A percentile compares a stretch with the other conserved stretches of the same genome.
phyloP scores from a whole-genome alignment of 2,888 invertebrate species.

The Junonia oenone region DNA sequence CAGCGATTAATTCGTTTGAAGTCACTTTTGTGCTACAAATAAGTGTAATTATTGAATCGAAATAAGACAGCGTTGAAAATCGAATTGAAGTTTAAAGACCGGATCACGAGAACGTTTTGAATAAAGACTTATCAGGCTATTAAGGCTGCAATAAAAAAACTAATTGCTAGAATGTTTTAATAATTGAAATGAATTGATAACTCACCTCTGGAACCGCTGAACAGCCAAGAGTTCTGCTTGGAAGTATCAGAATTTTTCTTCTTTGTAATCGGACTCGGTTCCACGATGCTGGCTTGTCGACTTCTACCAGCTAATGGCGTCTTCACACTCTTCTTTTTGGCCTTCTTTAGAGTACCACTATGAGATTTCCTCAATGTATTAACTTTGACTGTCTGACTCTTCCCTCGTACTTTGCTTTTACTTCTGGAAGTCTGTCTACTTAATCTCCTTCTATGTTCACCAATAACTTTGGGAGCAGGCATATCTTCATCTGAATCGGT shows the following conservation, averaged over 20 bases:
- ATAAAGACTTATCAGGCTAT: neutral
- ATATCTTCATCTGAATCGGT: conserved; percentile 65
- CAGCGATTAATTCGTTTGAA: conserved; percentile 3
- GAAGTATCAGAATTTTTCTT: conserved; percentile 58
- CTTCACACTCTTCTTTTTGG: conserved; percentile 63
- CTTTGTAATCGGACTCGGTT: conserved; percentile 55
- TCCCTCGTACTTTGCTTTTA: conserved; percentile 69
- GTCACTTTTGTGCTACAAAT: neutral
- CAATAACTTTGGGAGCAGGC: conserved; percentile 51
- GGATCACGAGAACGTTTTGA: neutral
- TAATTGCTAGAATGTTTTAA: neutral
- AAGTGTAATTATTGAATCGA: neutral
- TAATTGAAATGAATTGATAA: too few species aligned
- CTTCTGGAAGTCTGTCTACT: conserved; percentile 70
- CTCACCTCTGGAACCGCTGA: conserved; percentile 63
- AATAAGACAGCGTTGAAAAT: neutral
- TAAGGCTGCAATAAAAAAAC: neutral
- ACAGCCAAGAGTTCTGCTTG: conserved; percentile 67
- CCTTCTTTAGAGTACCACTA: conserved; percentile 68
- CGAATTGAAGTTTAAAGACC: neutral
- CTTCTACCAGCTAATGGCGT: conserved; percentile 55
- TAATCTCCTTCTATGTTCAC: conserved; percentile 63
- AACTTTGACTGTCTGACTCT: conserved; percentile 67
- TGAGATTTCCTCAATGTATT: conserved; percentile 69
- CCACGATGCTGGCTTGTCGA: conserved; percentile 65